phyloP scores from a whole-genome alignment of 2,113 vertebrate species.

The Tyto alba region DNA sequence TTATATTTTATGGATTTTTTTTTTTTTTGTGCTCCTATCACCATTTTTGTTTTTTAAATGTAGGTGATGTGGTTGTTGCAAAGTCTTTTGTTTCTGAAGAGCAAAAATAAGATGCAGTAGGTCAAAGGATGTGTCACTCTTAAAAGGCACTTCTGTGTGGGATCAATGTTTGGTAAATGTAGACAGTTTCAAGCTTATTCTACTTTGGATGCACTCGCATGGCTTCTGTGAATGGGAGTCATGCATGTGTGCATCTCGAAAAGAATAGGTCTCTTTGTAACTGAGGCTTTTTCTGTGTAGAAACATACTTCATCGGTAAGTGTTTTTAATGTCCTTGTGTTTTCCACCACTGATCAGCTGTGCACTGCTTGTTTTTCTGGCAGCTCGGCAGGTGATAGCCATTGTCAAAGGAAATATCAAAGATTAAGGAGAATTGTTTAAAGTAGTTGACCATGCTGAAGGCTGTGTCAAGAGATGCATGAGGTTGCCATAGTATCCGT shows the following conservation, averaged over 20 bases:
- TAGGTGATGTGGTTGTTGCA: not conserved
- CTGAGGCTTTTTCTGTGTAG: not conserved
- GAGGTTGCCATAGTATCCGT: not conserved
- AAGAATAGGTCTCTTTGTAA: constrained; percentile 9
- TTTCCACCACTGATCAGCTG: not conserved
- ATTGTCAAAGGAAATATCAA: not conserved
- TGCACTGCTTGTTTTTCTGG: not conserved
- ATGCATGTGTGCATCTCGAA: not conserved
- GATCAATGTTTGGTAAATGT: not conserved
- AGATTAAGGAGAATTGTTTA: not conserved
- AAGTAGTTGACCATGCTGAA: not conserved
- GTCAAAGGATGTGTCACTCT: not conserved
- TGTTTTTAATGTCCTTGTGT: not conserved
- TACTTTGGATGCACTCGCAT: not conserved
- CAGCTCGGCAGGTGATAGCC: not conserved
- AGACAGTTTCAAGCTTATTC: not conserved
- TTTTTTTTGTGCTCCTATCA: not conserved
- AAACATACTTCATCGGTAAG: not conserved
- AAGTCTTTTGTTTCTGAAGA: constrained; percentile 4
- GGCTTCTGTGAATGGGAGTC: constrained; percentile 1
- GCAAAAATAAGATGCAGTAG: not conserved
- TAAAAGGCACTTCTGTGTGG: not conserved
- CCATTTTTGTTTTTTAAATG: not conserved
- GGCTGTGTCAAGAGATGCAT: not conserved
- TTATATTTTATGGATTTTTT: not conserved